Base-by-base conservation (phyloP, 2,113 vertebrate genomes). In the Prunella fulvescens region DNA sequence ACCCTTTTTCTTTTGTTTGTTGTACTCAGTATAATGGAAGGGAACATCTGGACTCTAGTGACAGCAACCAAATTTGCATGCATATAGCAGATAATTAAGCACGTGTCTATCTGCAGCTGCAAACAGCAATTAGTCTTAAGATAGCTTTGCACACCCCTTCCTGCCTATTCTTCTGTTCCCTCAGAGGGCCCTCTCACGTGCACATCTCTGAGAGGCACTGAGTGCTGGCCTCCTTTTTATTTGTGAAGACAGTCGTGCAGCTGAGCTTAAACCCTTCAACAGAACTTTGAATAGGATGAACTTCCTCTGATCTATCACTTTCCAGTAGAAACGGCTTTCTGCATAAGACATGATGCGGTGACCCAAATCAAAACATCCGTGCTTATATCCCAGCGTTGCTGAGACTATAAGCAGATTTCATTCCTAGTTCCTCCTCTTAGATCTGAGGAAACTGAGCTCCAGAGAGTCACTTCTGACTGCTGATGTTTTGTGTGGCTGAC, bases 51-150 rank as follows among this genome's bases (percentile, higher is more conserved):
- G 93, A 80, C 88, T 65, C 42, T 73, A 62, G 66, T 70, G 76
- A 93, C 70, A 84, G 90, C 81, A 90, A 88, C 42, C 64, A 91
- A 91, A 96, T 96, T 82, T 95, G 78, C 92, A 96, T 88, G 67
- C 81, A 76, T 84, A 51, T 47, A 95, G 83, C 90, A 90, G 72
- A 82, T 95, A 97, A 97, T 97, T 97, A 97, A 93, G 86, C 92
- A 96, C 44, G n/a, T 96, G 83, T 57, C 81, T 94, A 24, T 76
- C 71, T 71, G 44, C 95, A 96, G 94, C 81, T 97, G 94, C 95
- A 97, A 96, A 96, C 60, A 96, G 91, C 82, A 93, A 94, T 98
- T 97, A 96, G 87, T 95, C 86, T 83, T 33, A 87, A 61, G 95
- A 96, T 67, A 91, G 79, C 91, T 94, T 47, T 82, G 73, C 82